Evolutionary conservation across 2,113 vertebrate species (phyloP), one percentile per base, ranked within the genome.

Genomic region (Promerops cafer): DNA sequence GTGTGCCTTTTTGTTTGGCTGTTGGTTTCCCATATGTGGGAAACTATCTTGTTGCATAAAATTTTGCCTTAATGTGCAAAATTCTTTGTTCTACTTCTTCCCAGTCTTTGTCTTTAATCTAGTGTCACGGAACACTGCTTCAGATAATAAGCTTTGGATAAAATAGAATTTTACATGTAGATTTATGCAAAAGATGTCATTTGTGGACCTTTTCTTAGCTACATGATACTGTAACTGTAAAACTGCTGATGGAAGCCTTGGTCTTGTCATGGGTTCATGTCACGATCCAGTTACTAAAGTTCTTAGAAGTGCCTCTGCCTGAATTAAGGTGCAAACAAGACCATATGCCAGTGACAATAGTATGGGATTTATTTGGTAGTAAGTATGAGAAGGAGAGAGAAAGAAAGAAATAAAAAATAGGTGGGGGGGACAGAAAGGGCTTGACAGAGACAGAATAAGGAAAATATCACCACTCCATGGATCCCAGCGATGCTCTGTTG

Each of bases 121-220:
- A 12, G 31, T 92, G 72, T 82, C 44, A 72, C 84, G 85, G 56
- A 93, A 90, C 69, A 28, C 33, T 79, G 80, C 72, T 93, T 94
- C 83, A 82, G 60, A 83, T 83, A 95, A 95, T 89, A 76, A 95
- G n/a, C 64, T 87, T 60, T 78, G 65, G 28, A 49, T 87, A 71
- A 92, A 94, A 86, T 9, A 72, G 61, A 83, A 49, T 71, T 93
- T 81, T 92, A 19, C 12, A 24, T 52, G 42, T 68, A 64, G 80
- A 89, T 93, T 53, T 92, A 54, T 64, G 26, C n/a, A 64, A 83
- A 70, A 83, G 69, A 71, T 95, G 85, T 79, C 3, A 64, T 90
- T 84, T 92, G n/a, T 92, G 65, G 69, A 42, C 26, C 18, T 92
- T 94, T 69, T 65, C 24, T 89, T 78, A 84, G n/a, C 39, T 86